Percentiles rank a stretch among this genome's conserved stretches.
These are phyloP conservation scores for Brachyptera risi DNA, from an alignment of 2,888 invertebrate species.

Conservation along the genomic window DNA sequence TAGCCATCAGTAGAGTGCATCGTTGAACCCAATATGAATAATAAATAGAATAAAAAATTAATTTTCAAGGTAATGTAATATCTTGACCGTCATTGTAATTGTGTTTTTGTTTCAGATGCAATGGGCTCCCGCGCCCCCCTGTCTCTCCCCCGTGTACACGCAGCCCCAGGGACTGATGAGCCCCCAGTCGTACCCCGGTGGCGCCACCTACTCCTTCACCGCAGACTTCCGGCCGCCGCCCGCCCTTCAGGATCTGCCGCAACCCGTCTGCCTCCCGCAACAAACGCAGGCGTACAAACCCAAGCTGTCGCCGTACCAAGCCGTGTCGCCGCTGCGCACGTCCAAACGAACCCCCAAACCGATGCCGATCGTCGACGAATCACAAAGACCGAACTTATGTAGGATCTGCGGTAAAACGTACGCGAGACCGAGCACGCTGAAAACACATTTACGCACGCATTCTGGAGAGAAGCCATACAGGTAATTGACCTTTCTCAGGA, in stretches of 20 bases:
- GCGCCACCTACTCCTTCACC: conserved; percentile 77
- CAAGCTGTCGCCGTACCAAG: conserved; percentile 7
- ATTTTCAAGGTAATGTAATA: no score
- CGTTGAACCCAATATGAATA: no score
- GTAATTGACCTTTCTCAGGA: no score
- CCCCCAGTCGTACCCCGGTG: conserved; percentile 53
- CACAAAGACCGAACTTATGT: conserved; percentile 77
- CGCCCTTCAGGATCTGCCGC: conserved; percentile 4
- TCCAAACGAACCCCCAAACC: conserved; percentile 14
- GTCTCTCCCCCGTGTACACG: conserved; percentile 56
- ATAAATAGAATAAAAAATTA: no score
- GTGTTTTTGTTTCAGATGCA: conserved; percentile 57
- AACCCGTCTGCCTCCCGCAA: not conserved
- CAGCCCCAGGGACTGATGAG: conserved; percentile 58
- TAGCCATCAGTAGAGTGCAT: no score
- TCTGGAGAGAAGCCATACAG: conserved; percentile 91
- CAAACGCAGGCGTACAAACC: conserved; percentile 2
- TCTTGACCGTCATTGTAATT: no score
- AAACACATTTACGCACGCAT: conserved; percentile 95
- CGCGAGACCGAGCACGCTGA: conserved; percentile 92
- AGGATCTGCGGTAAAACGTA: conserved; percentile 95
- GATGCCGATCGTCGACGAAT: conserved; percentile 21
- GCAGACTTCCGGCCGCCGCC: conserved; percentile 65
- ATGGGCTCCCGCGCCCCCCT: conserved; percentile 53
- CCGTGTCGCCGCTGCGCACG: conserved; percentile 8